Base-by-base conservation (phyloP, 1,140 invertebrate species). In the Drosophila insularis region DNA sequence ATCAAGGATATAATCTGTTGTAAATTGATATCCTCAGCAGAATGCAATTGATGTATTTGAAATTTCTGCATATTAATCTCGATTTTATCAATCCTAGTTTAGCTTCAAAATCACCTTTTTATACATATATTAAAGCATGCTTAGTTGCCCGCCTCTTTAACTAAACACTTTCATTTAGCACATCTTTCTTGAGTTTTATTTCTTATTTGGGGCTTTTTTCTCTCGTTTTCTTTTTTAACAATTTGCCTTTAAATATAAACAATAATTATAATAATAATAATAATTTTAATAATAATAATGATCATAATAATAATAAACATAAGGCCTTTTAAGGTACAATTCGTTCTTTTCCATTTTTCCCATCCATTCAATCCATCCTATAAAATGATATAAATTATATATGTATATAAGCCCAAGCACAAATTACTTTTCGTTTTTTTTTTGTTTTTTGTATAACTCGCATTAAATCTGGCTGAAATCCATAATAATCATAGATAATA, bases 271-370 rank as follows among this genome's bases (percentile, higher is more conserved):
- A 69, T 71, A 69, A 85, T 78, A 74, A 85, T 59, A 80, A 69
- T 84, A 77, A 72, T 79, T 69, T 56, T 61, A 64, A 65, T 56
- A 62, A 64, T 80, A 64, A 69, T 85, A 55, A 64, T 62, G 53
- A 63, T 55, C 13, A 70, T 70, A 63, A 68, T 68, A 62, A 81
- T 80, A 72, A 56, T 81, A 19, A 81, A 74, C 78, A 86, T 87
- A 79, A 76, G 68, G 73, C 82, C 82, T 35, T 79, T 86, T 71
- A 87, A 87, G 84, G 82, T 80, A 87, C 84, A 89, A 76, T 89
- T 82, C 80, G 84, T 71, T 75, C 81, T n/a, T 61, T 21, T 61
- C 37, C 14, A 6, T 21, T 40, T 11, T 37, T 60, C 10, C 40
- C 40, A 14, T 43, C 4, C 4, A 17, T 60, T 68, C 63, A 43